phyloP scores from a whole-genome alignment of 2,888 invertebrate genomes.

The Epinotia nisella region DNA sequence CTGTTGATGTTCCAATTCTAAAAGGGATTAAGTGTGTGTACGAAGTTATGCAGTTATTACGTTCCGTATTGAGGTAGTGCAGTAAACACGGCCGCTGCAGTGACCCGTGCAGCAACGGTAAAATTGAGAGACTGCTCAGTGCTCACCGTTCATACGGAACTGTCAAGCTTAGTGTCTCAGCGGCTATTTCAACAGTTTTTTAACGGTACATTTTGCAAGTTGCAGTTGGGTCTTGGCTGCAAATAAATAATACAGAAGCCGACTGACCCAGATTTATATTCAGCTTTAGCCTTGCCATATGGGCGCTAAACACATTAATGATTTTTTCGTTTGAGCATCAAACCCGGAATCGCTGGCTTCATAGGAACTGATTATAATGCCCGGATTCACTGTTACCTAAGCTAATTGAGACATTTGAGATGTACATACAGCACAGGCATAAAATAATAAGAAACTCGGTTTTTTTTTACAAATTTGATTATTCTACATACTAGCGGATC shows the following conservation, averaged over 20 bases:
- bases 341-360: background rate
- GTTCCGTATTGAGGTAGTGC: constrained; percentile 2
- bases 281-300: too few relatives aligned
- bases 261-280: too few relatives aligned
- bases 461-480: too few relatives aligned
- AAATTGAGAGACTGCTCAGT: constrained; percentile 30
- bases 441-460: too few relatives aligned
- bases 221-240: background rate
- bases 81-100: constrained; percentile 26
- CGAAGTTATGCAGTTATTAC: background rate
- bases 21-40: constrained; percentile 42
- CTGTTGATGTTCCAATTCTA: constrained; percentile 15
- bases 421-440: too few relatives aligned
- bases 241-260: background rate
- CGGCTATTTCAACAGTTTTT: constrained; percentile 23
- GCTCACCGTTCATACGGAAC: constrained; percentile 41
- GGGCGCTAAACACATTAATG: too few relatives aligned
- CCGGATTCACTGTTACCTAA: too few relatives aligned
- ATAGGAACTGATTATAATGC: too few relatives aligned
- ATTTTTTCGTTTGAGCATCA: background rate
- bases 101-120: constrained; percentile 43
- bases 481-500: too few relatives aligned
- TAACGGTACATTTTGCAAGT: constrained; percentile 14
- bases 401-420: too few relatives aligned
- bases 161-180: constrained; percentile 18